Base-by-base conservation (phyloP, 1,140 invertebrate genomes). In the Drosophila murphyi region DNA sequence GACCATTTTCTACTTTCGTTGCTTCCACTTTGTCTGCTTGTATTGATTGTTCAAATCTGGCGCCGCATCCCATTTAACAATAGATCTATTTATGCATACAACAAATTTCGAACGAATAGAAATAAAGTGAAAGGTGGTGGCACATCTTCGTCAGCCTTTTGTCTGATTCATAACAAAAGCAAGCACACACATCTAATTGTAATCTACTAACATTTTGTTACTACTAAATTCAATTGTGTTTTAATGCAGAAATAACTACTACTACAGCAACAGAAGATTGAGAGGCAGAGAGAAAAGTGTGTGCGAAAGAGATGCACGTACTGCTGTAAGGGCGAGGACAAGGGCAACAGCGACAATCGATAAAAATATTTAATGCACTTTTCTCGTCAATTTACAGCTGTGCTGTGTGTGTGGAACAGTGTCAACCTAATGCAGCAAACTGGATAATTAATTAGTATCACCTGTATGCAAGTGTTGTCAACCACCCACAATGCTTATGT, bases 121-220 rank as follows among this genome's bases (percentile, higher is more conserved):
- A 68, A 79, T 72, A 88, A 87, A 88, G 83, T 88, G 83, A 88
- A 88, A 88, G 83, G 83, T 89, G 76, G 62, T 63, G 77, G 71
- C 67, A 67, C 79, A 81, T 88, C 78, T 82, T 87, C 20, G 20
- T 20, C 32, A 39, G 54, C 28, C 54, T 77, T 67, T 73, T 77
- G 45, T 69, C 34, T 50, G 48, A 67, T 32, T 10, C 47, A 69
- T 61, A 61, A 61, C 55, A 62, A 62, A 51, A 48, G 37, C 67
- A 60, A 54, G 60, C 52, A 55, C 37, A n/a, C 63, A 48, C 57
- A 56, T 39, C 41, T 68, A 72, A 73, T 69, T 72, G 70, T 68
- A 48, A 60, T 5, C 47, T 62, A 70, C 51, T 74, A 74, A 70
- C 54, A 71, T 35, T 20, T 43, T 60, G 29, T 45, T 51, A 59